phyloP scores from a whole-genome alignment of 1,140 invertebrate genomes.

The Hydropsyche tenuis region DNA sequence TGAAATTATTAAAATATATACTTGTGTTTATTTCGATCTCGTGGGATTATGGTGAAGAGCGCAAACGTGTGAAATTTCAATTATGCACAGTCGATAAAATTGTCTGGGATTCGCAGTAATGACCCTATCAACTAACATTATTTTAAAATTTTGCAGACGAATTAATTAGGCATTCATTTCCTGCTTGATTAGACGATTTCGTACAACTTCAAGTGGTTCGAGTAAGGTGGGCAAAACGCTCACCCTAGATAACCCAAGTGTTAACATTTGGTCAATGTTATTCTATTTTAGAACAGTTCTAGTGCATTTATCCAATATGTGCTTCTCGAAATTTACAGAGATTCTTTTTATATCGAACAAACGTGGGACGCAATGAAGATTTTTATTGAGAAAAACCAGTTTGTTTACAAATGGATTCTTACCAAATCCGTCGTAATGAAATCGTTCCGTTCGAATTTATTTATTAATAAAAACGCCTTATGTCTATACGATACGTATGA shows the following conservation, averaged over 20 bases:
- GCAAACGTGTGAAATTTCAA: no score
- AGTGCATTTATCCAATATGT: background rate
- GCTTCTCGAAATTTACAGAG: background rate
- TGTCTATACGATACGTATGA: background rate
- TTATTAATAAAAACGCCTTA: no score
- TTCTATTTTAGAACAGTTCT: background rate
- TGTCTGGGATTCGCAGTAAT: no score
- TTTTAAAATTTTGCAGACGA: background rate
- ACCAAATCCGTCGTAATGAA: conserved; percentile 19
- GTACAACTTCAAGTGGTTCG: background rate
- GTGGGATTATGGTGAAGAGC: no score
- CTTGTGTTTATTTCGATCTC: no score
- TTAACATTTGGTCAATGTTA: conserved; percentile 11
- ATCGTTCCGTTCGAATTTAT: conserved; percentile 19
- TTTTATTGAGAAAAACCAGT: conserved; percentile 14
- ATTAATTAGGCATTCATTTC: background rate
- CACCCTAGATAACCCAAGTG: background rate
- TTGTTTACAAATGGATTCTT: conserved; percentile 23
- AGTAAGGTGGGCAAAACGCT: no score
- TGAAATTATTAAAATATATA: no score
- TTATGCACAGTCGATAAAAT: no score
- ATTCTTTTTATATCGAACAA: background rate
- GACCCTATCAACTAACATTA: no score
- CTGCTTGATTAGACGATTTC: background rate
- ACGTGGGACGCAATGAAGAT: conserved; percentile 30